phyloP scores from a whole-genome alignment of 2,797 vertebrate species.

The Streptopelia turtur region DNA sequence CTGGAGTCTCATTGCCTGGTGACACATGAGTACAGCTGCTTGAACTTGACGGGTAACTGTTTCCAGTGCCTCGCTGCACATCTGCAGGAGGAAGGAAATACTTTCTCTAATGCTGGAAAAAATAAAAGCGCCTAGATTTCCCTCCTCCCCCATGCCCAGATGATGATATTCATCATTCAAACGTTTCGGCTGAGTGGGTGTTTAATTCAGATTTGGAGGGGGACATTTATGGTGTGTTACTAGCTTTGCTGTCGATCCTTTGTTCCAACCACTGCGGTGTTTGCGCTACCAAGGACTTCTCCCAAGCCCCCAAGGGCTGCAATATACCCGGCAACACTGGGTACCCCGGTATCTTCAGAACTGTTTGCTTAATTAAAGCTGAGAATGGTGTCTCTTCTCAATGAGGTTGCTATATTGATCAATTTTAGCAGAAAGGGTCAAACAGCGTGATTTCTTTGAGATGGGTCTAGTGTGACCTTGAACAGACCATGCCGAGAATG shows the following conservation, averaged over 20 bases:
- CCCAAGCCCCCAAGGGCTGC: not conserved
- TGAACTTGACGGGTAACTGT: slow-evolving; percentile 32
- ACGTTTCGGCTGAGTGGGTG: slow-evolving; percentile 41
- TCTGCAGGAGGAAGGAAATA: slow-evolving; percentile 73
- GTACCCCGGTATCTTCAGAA: not conserved
- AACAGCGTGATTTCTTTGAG: not conserved
- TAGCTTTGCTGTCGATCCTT: not conserved
- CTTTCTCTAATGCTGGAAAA: slow-evolving; percentile 56
- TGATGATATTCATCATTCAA: slow-evolving; percentile 49
- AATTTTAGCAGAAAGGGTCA: not conserved
- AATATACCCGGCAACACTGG: not conserved
- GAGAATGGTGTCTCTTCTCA: not conserved
- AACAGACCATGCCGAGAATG: not conserved
- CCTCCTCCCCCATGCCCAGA: not conserved
- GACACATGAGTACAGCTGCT: slow-evolving; percentile 65
- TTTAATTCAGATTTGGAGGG: slow-evolving; percentile 44
- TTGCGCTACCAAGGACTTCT: not conserved
- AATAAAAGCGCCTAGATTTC: slow-evolving; percentile 42
- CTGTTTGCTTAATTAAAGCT: not conserved
- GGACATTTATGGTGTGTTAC: not conserved
- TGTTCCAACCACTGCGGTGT: not conserved
- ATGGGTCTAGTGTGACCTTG: not conserved
- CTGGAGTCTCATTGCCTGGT: slow-evolving; percentile 51
- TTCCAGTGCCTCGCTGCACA: slow-evolving; percentile 63
- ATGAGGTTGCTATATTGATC: not conserved